Evolutionary conservation across 2,888 invertebrate genomes (phyloP).

Genomic region (Thecophora atra): DNA sequence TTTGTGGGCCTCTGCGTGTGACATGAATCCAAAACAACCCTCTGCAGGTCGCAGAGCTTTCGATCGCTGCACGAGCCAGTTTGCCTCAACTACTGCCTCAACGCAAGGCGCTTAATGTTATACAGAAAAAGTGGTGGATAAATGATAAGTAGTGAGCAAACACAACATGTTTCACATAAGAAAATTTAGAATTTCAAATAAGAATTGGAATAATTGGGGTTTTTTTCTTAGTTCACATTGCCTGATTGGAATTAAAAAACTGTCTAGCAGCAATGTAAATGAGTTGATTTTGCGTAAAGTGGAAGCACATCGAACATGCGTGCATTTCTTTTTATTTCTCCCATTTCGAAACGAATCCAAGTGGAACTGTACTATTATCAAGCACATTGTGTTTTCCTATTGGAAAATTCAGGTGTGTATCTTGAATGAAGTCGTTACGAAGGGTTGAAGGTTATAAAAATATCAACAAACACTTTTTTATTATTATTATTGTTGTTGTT

Average conservation of each 20-base stretch:
- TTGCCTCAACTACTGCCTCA: background rate
- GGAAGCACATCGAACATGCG: conserved; percentile 20
- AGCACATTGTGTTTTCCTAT: too few relatives aligned
- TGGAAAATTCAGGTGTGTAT: conserved; percentile 14
- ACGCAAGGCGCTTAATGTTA: conserved; percentile 5
- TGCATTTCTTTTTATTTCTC: conserved; percentile 5
- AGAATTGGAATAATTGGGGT: too few relatives aligned
- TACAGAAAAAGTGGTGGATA: conserved; percentile 2
- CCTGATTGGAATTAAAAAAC: conserved; percentile 1
- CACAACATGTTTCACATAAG: background rate
- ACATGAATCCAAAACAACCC: conserved; percentile 17
- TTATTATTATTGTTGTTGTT: background rate
- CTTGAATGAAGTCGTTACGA: background rate
- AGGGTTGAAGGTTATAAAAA: conserved; percentile 3
- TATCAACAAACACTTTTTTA: background rate
- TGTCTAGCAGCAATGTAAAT: conserved; percentile 33
- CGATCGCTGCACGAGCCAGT: conserved; percentile 28
- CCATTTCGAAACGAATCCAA: conserved; percentile 31
- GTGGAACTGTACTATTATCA: conserved; percentile 44
- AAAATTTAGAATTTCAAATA: background rate
- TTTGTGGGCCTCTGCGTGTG: conserved; percentile 41
- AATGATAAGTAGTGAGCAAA: background rate
- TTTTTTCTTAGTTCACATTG: background rate
- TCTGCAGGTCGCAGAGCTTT: background rate
- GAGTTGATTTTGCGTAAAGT: conserved; percentile 30